Evolutionary conservation across 2,797 vertebrate species (phyloP).

Genomic region (Falco columbarius): DNA sequence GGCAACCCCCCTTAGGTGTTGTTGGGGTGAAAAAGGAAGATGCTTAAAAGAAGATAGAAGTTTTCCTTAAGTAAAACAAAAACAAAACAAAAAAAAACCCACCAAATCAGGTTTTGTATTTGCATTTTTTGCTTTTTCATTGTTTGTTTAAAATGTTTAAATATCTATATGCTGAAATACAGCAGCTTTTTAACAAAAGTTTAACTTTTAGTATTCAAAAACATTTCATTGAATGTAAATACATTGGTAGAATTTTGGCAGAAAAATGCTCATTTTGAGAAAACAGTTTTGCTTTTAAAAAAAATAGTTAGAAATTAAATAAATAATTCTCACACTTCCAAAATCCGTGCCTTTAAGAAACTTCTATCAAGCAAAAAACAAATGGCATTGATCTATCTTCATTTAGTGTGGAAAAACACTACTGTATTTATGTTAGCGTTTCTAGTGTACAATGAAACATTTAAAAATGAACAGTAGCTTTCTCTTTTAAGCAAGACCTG

Average conservation of each 20-base stretch:
- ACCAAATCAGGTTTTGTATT: neutral
- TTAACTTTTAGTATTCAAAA: neutral
- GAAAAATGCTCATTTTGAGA: neutral
- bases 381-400: constrained; percentile 36
- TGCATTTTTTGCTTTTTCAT: neutral
- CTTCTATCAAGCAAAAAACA: constrained; percentile 27
- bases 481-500: constrained; percentile 31
- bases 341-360: neutral
- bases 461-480: constrained; percentile 61
- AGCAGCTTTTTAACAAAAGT: neutral
- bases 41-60: neutral
- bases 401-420: constrained; percentile 29
- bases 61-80: neutral
- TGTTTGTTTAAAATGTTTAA: neutral
- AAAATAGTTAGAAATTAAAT: neutral
- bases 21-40: neutral
- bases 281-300: neutral
- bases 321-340: neutral
- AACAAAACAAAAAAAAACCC: neutral
- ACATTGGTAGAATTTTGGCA: neutral
- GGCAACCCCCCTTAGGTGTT: neutral
- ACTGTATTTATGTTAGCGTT: constrained; percentile 48
- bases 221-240: neutral
- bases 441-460: constrained; percentile 45
- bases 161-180: neutral